phyloP scores from a whole-genome alignment of 1,140 invertebrate species.

The Solenopsis fugax region DNA sequence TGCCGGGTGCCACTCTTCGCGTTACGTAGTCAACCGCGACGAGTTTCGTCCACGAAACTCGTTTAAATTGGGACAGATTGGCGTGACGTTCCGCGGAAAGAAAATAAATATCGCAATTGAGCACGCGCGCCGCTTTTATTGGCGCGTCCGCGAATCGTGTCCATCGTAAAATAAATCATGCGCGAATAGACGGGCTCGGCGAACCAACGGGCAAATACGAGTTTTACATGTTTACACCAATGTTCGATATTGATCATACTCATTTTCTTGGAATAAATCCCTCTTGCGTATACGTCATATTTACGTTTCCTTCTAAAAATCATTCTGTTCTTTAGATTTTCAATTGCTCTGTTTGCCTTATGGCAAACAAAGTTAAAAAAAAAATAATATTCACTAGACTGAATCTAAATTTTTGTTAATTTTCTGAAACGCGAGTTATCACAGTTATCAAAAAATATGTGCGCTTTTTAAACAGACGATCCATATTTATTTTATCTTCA shows the following conservation, averaged over 20 bases:
- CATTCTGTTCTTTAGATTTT: neutral
- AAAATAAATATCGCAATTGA: conserved; percentile 61
- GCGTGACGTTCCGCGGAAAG: conserved; percentile 73
- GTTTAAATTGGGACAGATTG: conserved; percentile 78
- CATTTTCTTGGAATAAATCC: neutral
- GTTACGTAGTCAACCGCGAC: conserved; percentile 76
- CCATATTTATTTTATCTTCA: neutral
- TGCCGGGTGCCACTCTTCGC: conserved; percentile 52
- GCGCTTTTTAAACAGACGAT: neutral
- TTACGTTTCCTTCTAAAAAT: neutral
- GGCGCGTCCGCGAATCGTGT: conserved; percentile 44
- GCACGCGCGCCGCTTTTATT: conserved; percentile 44
- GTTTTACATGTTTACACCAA: neutral
- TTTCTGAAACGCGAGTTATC: neutral
- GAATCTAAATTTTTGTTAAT: neutral
- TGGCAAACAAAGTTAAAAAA: neutral
- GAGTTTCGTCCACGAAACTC: conserved; percentile 65
- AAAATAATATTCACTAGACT: neutral
- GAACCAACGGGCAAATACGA: conserved; percentile 19
- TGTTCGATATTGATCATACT: conserved; percentile 24
- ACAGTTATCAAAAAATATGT: neutral
- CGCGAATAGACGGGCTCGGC: neutral
- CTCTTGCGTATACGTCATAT: neutral
- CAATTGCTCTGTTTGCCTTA: neutral
- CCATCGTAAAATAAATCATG: conserved; percentile 49